A percentile compares a stretch with the other conserved stretches of the same genome.
phyloP scores from a whole-genome alignment of 2,113 vertebrate genomes.

The Brachypodius melanocephalos region DNA sequence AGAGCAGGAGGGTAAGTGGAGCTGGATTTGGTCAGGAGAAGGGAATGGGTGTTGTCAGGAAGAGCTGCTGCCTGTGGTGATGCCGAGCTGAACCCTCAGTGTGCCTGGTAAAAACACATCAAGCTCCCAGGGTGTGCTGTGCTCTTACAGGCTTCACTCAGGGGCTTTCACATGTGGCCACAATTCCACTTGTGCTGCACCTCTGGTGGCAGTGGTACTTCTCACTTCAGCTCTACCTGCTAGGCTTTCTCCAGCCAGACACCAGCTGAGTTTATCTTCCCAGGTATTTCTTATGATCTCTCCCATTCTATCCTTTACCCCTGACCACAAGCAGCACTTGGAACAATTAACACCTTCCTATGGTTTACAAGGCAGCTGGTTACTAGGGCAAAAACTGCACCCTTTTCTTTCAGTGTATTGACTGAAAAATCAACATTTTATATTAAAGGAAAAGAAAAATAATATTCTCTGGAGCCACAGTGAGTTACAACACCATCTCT shows the following conservation, averaged over 20 bases:
- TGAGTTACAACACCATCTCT: constrained; percentile 57
- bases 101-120: background rate
- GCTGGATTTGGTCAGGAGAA: background rate
- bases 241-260: background rate
- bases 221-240: background rate
- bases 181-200: background rate
- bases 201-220: background rate
- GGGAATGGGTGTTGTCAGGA: background rate
- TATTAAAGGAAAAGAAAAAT: constrained; percentile 63
- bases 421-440: constrained; percentile 62
- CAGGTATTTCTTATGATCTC: constrained; percentile 27
- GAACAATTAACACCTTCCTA: constrained; percentile 61
- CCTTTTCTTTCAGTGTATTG: constrained; percentile 13
- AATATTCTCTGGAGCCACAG: constrained; percentile 36
- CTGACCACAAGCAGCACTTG: constrained; percentile 31
- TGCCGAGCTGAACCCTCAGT: background rate
- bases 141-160: background rate
- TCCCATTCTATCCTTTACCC: background rate
- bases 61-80: background rate
- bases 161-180: background rate
- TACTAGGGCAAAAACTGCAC: constrained; percentile 51
- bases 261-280: constrained; percentile 5
- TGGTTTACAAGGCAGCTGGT: constrained; percentile 39
- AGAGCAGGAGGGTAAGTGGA: background rate
- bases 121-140: background rate